These are phyloP conservation scores for Heterotis niloticus DNA, from an alignment of 2,113 vertebrate genomes.

Conservation along the genomic window DNA sequence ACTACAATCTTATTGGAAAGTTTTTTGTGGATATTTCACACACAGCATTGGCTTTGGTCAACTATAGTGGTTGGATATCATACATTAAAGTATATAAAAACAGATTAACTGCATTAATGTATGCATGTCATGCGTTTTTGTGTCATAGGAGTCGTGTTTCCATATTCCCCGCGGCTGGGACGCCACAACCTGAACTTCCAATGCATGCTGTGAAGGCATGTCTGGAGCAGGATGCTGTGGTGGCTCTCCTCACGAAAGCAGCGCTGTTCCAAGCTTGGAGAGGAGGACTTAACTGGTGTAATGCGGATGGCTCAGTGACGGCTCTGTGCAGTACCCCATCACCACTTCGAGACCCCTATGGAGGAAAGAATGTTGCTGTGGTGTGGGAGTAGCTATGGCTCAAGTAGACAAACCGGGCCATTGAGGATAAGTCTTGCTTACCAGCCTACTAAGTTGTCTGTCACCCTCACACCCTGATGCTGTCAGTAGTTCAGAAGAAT, in stretches of 20 bases:
- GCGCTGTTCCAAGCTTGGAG: slow-evolving; percentile 79
- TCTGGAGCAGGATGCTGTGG: slow-evolving; percentile 69
- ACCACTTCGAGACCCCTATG: slow-evolving; percentile 83
- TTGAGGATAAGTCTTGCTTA: slow-evolving; percentile 91
- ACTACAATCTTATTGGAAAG: too few species aligned
- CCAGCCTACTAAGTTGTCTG: slow-evolving; percentile 75
- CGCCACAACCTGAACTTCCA: slow-evolving; percentile 86
- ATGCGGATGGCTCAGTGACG: slow-evolving; percentile 92
- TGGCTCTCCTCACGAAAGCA: slow-evolving; percentile 85
- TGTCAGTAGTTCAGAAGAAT: neutral
- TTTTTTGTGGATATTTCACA: too few species aligned
- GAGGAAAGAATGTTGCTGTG: slow-evolving; percentile 70
- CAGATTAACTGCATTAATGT: too few species aligned
- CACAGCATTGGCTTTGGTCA: too few species aligned
- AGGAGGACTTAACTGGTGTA: slow-evolving; percentile 90
- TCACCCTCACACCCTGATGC: neutral
- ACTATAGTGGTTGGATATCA: too few species aligned
- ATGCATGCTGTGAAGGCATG: slow-evolving; percentile 74
- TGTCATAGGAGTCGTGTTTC: slow-evolving; percentile 82
- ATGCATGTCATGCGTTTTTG: slow-evolving; percentile 19
- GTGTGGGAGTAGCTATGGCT: slow-evolving; percentile 87
- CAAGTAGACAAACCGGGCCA: slow-evolving; percentile 72
- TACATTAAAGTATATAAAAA: too few species aligned
- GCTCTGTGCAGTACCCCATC: slow-evolving; percentile 90
- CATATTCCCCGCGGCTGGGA: slow-evolving; percentile 74